Base-by-base conservation (phyloP, 1,140 invertebrate species). In the Papilio machaon region DNA sequence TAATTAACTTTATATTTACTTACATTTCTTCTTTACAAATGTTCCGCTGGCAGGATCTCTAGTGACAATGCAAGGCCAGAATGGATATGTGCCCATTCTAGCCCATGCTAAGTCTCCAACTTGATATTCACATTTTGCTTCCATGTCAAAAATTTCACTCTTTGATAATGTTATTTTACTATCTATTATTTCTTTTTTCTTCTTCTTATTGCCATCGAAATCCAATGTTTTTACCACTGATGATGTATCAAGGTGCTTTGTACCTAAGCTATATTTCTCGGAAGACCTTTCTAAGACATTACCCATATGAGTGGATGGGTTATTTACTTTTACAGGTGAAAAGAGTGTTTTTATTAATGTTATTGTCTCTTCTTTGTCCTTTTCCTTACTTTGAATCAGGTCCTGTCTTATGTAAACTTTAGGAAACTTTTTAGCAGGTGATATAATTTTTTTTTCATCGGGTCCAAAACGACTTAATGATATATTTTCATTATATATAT, bases 51-150 rank as follows among this genome's bases (percentile, higher is more conserved):
- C 89, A 4, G 97, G 96, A 88, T 98, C 97, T 87, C 95, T 91
- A 0, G 96, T 96, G 5, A 98, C 93, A 85, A 98, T 96, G 85
- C 97, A 97, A 7, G 97, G 97, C 97, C 97, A 98, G 91, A 96
- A 97, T 5, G 97, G 97, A 94, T 96, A 96, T 58, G 95, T 95
- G 2, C 96, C 95, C 84, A 98, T 95, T 89, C 96, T 95, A 0
- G 96, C 96, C 97, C 97, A 98, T 11, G 96, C 95, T 81, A 97
- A 85, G 90, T 97, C 96, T 38, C 97, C 97, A 75, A 96, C 93
- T 80, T 95, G 91, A 83, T 94, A 95, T 73, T 94, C 86, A 80
- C 92, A 95, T 82, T 87, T 85, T 0, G 91, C 91, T 82, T 95
- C 95, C 60, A 93, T 67, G 2, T 94, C 91, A 89, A 93, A 92